These are phyloP conservation scores for Pangasius macronema DNA, from an alignment of 2,797 vertebrate genomes.

Conservation along the genomic window DNA sequence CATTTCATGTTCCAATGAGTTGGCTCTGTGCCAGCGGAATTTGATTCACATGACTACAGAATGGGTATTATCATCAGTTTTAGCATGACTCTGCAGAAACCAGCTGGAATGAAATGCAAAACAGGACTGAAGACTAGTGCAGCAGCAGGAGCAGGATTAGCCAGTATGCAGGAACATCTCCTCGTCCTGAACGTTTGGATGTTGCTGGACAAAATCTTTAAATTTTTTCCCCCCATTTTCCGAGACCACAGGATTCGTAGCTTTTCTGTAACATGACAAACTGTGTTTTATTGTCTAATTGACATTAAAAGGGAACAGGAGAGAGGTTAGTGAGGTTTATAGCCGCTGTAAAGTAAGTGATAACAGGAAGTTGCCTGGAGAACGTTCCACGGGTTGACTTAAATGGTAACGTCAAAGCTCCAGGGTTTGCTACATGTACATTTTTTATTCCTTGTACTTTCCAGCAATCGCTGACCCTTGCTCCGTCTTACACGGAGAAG, in stretches of 20 bases:
- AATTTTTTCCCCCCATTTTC: neutral
- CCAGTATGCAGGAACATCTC: neutral
- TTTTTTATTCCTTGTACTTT: neutral
- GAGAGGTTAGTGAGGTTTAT: neutral
- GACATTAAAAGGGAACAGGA: neutral
- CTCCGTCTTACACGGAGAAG: neutral
- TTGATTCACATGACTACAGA: neutral
- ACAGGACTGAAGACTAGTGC: neutral
- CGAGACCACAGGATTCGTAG: neutral
- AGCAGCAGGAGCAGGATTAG: too few relatives aligned
- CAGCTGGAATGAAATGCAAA: neutral
- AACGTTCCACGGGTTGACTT: too few relatives aligned
- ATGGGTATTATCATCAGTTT: neutral
- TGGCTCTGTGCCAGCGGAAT: neutral
- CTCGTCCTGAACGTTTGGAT: neutral
- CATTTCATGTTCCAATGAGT: neutral
- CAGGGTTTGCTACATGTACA: neutral
- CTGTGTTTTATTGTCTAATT: neutral
- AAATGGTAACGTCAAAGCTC: neutral
- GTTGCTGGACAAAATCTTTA: neutral
- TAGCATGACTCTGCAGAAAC: neutral
- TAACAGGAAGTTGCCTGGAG: neutral
- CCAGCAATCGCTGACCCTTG: neutral
- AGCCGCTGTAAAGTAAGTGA: slow-evolving; percentile 4
- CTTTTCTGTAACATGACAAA: neutral